Evolutionary conservation across 2,113 vertebrate genomes (phyloP).

Genomic region (Hyaena hyaena): DNA sequence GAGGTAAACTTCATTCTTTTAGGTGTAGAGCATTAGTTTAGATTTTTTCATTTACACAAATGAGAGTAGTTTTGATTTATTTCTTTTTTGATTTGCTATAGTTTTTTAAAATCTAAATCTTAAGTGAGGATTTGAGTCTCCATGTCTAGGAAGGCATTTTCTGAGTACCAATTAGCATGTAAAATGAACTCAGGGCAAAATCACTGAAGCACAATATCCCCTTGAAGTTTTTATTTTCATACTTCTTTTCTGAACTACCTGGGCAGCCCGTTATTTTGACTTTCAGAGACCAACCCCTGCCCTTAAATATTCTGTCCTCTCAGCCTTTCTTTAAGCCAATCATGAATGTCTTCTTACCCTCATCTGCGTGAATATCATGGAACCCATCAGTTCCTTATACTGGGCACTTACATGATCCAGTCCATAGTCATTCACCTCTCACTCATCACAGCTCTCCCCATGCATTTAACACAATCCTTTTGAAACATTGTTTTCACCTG

Average conservation of each 20-base stretch:
- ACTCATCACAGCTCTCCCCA: neutral
- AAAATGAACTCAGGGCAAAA: neutral
- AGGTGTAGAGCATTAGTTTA: neutral
- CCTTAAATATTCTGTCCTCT: neutral
- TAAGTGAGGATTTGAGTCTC: neutral
- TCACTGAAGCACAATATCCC: neutral
- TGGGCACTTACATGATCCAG: neutral
- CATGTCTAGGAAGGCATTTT: neutral
- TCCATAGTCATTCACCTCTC: neutral
- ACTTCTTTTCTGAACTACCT: neutral
- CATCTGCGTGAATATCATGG: neutral
- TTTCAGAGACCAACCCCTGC: neutral
- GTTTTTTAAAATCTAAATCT: neutral
- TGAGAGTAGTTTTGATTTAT: neutral
- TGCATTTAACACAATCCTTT: neutral
- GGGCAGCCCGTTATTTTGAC: neutral
- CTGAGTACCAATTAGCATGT: neutral
- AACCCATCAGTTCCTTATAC: neutral
- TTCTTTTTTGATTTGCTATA: neutral
- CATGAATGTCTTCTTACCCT: neutral
- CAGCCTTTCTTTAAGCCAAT: neutral
- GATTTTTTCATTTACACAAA: neutral
- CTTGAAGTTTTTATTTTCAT: constrained; percentile 11
- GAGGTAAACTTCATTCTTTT: neutral
- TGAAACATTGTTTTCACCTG: neutral